Conservation (phyloP, 2,113 vertebrate genomes). For the Aegypius monachus region DNA sequence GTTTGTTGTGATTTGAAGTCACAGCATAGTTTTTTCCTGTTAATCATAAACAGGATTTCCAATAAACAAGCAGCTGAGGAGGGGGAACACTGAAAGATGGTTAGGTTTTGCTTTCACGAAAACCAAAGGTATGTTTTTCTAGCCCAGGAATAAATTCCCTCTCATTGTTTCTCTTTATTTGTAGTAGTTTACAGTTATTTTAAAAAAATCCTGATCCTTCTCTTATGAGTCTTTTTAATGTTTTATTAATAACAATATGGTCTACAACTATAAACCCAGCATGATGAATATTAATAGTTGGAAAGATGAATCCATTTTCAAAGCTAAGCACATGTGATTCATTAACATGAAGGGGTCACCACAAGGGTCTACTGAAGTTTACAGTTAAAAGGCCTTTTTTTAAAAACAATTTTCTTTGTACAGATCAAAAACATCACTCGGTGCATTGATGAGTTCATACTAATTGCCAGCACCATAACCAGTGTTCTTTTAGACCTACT, state of each 20-base stretch:
- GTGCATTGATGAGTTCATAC: background rate
- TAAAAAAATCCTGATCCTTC: background rate
- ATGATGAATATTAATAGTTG: background rate
- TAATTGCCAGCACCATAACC: background rate
- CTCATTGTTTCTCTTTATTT: background rate
- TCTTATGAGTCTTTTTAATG: background rate
- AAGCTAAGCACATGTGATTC: background rate
- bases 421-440: background rate
- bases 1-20: background rate
- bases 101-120: background rate
- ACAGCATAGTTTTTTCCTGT: background rate
- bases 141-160: background rate
- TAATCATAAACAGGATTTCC: background rate
- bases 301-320: background rate
- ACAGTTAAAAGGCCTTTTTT: background rate
- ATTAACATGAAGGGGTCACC: background rate
- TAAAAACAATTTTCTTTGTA: accelerated
- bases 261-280: background rate
- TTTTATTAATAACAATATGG: background rate
- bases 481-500: background rate
- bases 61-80: background rate
- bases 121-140: background rate
- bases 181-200: background rate
- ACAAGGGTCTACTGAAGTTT: background rate
- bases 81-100: background rate